Evolutionary conservation across 2,797 vertebrate genomes (phyloP).

Genomic region (Salarias fasciatus): DNA sequence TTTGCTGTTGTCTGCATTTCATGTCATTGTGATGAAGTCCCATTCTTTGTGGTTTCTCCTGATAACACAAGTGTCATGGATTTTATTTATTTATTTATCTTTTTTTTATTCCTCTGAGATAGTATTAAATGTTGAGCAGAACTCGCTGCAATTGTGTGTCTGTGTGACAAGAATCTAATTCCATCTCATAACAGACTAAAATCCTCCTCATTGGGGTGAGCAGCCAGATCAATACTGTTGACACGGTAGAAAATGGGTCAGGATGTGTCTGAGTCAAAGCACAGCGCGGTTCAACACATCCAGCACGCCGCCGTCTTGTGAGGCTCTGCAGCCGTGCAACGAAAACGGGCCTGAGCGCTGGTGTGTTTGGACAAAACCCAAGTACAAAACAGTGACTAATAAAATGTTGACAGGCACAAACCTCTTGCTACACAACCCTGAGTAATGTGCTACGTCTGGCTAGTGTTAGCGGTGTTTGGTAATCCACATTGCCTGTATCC

Average conservation of each 20-base stretch:
- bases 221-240: conserved; percentile 71
- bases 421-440: conserved; percentile 27
- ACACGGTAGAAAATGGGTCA: conserved; percentile 72
- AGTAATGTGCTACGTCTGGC: conserved; percentile 38
- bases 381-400: conserved; percentile 58
- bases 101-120: conserved; percentile 12
- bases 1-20: conserved; percentile 22
- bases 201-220: conserved; percentile 55
- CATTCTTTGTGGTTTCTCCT: conserved; percentile 13
- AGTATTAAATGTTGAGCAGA: conserved; percentile 35
- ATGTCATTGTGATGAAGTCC: conserved; percentile 30
- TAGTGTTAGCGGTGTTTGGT: conserved; percentile 46
- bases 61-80: conserved; percentile 33
- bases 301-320: conserved; percentile 41
- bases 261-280: conserved; percentile 61
- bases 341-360: conserved; percentile 34
- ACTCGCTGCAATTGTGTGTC: conserved; percentile 44
- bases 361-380: conserved; percentile 50
- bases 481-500: conserved; percentile 39
- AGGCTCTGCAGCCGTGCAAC: conserved; percentile 34
- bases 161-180: conserved; percentile 61
- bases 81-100: no score
- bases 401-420: conserved; percentile 52
- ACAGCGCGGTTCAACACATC: conserved; percentile 42
- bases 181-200: conserved; percentile 61